phyloP scores from a whole-genome alignment of 2,113 vertebrate genomes.

The Microtus richardsoni region DNA sequence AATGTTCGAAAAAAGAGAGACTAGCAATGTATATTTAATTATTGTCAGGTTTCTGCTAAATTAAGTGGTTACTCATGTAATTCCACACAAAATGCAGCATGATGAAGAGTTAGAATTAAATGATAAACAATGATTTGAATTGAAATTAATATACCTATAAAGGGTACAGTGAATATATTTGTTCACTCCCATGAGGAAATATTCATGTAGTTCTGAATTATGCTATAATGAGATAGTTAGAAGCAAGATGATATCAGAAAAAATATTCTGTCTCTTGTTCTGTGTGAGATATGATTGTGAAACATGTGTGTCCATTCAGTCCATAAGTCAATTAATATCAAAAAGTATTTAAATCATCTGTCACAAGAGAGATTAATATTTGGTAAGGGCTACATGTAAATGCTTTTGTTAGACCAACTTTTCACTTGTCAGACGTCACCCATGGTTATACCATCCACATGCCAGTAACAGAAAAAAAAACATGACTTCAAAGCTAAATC shows the following conservation, averaged over 20 bases:
- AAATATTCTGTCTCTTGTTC: too few species aligned
- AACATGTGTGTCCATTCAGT: background rate
- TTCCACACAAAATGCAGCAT: too few species aligned
- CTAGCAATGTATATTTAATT: background rate
- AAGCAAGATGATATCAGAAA: background rate
- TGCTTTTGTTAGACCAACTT: fast-evolving
- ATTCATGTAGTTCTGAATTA: too few species aligned
- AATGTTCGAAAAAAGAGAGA: too few species aligned
- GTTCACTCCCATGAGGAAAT: too few species aligned
- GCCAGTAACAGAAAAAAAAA: background rate
- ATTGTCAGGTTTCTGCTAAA: background rate
- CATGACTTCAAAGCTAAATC: background rate
- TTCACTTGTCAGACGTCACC: too few species aligned
- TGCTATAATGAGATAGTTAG: background rate
- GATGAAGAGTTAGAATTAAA: background rate
- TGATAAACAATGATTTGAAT: background rate
- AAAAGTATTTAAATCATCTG: background rate
- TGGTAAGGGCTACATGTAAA: background rate
- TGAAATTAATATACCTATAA: background rate
- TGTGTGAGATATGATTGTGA: too few species aligned
- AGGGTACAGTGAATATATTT: background rate
- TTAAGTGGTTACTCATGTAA: background rate
- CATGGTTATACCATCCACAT: too few species aligned
- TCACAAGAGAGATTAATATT: background rate
- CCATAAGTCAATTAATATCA: background rate